Evolutionary conservation across 2,888 invertebrate genomes (phyloP), one percentile per base, ranked within the genome.

Genomic region (Athetis lepigone): DNA sequence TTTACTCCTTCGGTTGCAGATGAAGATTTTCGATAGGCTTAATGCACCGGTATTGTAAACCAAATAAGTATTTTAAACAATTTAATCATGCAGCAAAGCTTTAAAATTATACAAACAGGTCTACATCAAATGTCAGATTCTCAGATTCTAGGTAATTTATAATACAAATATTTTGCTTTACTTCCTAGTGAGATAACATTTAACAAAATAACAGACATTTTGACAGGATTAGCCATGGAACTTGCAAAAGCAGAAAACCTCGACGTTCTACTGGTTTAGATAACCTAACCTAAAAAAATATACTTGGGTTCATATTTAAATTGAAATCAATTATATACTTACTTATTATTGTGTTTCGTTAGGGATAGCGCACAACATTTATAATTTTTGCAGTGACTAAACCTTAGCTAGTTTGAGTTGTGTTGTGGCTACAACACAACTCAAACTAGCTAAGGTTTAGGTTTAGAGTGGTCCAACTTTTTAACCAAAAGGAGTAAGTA

Each of bases 61-160:
- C 13, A 65, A 39, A 23, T 47, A 29, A 33, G 2, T 33, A 33
- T 33, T 33, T 13, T 33, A 13, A 33, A 33, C 33, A 33, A 13
- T 13, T 33, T 33, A 11, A 33, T 21, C 9, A 39, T 36, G 36
- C 49, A 50, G 19, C 11, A 23, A 27, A 36, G 7, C 13, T 40
- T 18, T 39, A 11, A 13, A 68, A 52, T 23, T 52, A 39, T 18
- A 42, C 25, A 51, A 69, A 69, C 50, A 42, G 37, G 51, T 69
- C 40, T 42, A 54, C 5, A 25, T 51, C 18, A 68, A 69, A 69
- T 69, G 56, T 56, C 63, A 69, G 45, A 29, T 36, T 50, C 16
- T 40, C 36, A 42, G 13, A 33, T 52, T 43, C 40, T 46, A 16
- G n/a, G 18, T 68, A 23, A 55, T 40, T 49, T 68, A 19, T 55